A percentile compares a stretch with the other conserved stretches of the same genome.
Conservation (phyloP, 2,888 invertebrate genomes). For the Acrobasis suavella region DNA sequence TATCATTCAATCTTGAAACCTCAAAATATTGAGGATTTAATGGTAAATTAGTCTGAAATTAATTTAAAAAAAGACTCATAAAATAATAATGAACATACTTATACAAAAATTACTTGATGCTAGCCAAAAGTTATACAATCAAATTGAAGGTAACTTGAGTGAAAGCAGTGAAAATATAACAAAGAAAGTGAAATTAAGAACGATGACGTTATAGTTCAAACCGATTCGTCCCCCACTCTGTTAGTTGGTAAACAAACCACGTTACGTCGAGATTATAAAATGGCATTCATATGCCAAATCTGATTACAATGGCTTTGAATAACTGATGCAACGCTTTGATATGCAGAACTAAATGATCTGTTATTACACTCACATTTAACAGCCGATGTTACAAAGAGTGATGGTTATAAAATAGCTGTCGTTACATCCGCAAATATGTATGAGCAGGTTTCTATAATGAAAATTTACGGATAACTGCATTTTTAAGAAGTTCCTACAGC, state of each 20-base stretch:
- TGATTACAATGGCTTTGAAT: constrained; percentile 26
- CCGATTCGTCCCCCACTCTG: constrained; percentile 44
- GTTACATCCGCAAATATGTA: too few relatives aligned
- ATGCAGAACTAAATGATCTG: constrained; percentile 20
- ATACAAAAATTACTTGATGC: too few relatives aligned
- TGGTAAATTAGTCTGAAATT: too few relatives aligned
- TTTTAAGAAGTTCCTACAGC: too few relatives aligned
- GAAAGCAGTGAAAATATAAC: constrained; percentile 37
- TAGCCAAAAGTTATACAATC: too few relatives aligned
- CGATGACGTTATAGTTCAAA: constrained; percentile 41
- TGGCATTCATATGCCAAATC: constrained; percentile 51
- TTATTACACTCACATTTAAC: background rate
- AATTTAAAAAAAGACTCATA: too few relatives aligned
- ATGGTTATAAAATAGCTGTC: too few relatives aligned
- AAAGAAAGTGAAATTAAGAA: constrained; percentile 46
- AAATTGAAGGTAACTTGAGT: background rate
- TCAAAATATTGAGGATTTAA: too few relatives aligned
- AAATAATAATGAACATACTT: too few relatives aligned
- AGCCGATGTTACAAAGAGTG: background rate
- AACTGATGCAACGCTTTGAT: constrained; percentile 34
- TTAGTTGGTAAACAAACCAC: constrained; percentile 41
- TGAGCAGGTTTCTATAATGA: too few relatives aligned
- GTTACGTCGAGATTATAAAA: constrained; percentile 43
- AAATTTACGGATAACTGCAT: too few relatives aligned
- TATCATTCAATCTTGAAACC: too few relatives aligned